These are phyloP conservation scores for Anastrepha obliqua DNA, from an alignment of 1,140 invertebrate species.

Conservation along the genomic window DNA sequence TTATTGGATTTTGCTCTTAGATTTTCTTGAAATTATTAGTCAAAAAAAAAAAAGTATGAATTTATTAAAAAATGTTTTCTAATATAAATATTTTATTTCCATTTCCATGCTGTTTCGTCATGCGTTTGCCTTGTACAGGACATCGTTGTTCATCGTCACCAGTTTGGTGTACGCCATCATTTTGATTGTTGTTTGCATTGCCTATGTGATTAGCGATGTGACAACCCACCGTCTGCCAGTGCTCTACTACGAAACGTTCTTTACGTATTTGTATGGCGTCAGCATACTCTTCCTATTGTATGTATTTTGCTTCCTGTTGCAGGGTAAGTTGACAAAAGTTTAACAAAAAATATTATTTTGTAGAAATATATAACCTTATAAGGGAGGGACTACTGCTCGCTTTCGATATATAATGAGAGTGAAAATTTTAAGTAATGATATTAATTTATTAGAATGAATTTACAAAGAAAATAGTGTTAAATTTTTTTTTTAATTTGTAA, in stretches of 20 bases:
- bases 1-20: not conserved
- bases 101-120: not conserved
- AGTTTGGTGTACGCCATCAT: constrained; percentile 96
- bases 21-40: not conserved
- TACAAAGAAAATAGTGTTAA: not conserved
- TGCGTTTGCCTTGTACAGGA: constrained; percentile 78
- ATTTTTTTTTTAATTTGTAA: too few species aligned
- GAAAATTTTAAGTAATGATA: too few species aligned
- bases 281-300: constrained; percentile 97
- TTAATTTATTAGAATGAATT: too few species aligned
- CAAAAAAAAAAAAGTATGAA: not conserved
- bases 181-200: constrained; percentile 92
- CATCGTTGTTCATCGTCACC: constrained; percentile 94
- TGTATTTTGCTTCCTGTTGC: constrained; percentile 96
- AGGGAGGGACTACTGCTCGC: too few species aligned
- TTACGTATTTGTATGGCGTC: constrained; percentile 96
- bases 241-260: constrained; percentile 96
- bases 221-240: constrained; percentile 93
- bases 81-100: constrained; percentile 35
- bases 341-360: not conserved
- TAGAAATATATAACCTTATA: too few species aligned
- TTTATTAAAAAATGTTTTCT: not conserved
- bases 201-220: constrained; percentile 93
- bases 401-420: too few species aligned
- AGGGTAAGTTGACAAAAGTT: constrained; percentile 76